Base-by-base conservation (phyloP, 2,113 vertebrate genomes). In the Dicerorhinus sumatrensis region DNA sequence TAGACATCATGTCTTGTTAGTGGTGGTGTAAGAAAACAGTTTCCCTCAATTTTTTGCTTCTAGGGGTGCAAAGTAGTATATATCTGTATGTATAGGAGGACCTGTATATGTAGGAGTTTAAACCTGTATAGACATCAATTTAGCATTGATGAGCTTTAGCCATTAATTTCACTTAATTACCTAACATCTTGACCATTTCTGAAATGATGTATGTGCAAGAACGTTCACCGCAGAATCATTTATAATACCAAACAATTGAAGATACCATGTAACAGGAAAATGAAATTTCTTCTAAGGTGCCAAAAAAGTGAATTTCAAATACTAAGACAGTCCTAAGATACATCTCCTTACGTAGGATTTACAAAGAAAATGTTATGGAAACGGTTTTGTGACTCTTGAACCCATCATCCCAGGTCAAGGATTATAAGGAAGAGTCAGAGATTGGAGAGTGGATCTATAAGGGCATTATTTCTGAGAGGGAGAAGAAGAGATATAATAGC, bases 221-320 rank as follows among this genome's bases (percentile, higher is more conserved):
- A 73, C 4, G 72, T 33, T 81, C 63, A 73, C 18, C 70, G 48
- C 2, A 80, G 12, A 65, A 91, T 84, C 65, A 86, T 29, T 87
- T 96, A 42, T 46, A 75, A 89, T 60, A 39, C 13, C 12, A 87
- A 92, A 79, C 14, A 95, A 48, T 58, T 42, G 12, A 87, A 69
- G 76, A 83, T 39, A 36, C 16, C 11, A 77, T 67, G 39, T 31
- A 69, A 91, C 10, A 75, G 2, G 8, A 90, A 92, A 92, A 73
- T 60, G 48, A 90, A 65, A 86, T 85, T 89, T 95, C 10, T 60
- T 69, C 48, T 56, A 86, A 65, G 13, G 9, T 17, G 8, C 21
- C 67, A 81, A 21, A 72, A 82, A 94, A n/a, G 6, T 46, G 18
- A 75, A 88, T 81, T 89, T 97, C 6, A 88, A 33, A 51, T 39